phyloP scores from a whole-genome alignment of 2,797 vertebrate species.

The Tenualosa thibaudeaui region DNA sequence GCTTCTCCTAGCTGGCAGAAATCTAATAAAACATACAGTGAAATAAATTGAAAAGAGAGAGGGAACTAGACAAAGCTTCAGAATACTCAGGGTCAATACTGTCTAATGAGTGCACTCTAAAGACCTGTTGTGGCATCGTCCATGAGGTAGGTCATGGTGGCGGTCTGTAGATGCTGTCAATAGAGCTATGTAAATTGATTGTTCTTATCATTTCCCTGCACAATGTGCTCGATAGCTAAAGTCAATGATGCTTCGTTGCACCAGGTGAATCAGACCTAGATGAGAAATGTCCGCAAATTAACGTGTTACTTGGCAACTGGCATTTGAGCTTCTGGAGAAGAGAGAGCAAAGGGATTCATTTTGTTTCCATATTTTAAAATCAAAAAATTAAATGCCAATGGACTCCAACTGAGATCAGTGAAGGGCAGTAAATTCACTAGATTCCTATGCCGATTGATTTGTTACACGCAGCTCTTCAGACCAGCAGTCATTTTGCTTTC shows the following conservation, averaged over 20 bases:
- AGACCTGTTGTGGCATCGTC: neutral
- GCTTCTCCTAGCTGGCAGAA: neutral
- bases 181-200: slow-evolving; percentile 19
- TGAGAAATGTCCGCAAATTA: slow-evolving; percentile 17
- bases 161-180: neutral
- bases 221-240: neutral
- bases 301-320: neutral
- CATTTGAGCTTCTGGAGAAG: neutral
- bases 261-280: slow-evolving; percentile 7
- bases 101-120: slow-evolving; percentile 18
- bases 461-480: neutral
- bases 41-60: neutral
- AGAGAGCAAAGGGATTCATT: neutral
- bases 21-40: neutral
- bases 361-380: neutral
- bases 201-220: slow-evolving; percentile 17
- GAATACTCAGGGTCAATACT: slow-evolving; percentile 5
- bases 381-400: neutral
- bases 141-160: slow-evolving; percentile 7
- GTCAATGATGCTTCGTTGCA: neutral
- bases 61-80: neutral
- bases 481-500: slow-evolving; percentile 1
- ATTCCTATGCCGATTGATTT: slow-evolving; percentile 6
- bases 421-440: neutral
- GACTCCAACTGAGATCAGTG: neutral